phyloP scores from a whole-genome alignment of 2,113 vertebrate genomes.

The Paraplagusia blochii region DNA sequence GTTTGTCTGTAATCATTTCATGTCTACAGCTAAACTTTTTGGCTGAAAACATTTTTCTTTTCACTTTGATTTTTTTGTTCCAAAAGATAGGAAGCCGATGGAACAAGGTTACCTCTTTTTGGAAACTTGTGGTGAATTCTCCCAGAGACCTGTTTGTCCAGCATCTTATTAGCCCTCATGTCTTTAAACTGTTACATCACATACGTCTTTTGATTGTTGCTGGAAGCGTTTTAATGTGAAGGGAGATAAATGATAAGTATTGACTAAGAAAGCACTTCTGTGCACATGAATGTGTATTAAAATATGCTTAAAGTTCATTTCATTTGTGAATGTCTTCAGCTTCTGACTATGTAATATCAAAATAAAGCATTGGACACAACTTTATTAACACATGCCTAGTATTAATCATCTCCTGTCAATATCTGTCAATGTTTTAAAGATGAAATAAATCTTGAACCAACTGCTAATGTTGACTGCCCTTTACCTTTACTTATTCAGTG shows the following conservation, averaged over 20 bases:
- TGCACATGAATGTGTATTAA: not conserved
- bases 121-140: too few species aligned
- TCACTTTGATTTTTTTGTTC: too few species aligned
- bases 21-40: too few species aligned
- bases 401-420: not conserved
- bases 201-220: not conserved
- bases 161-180: too few species aligned
- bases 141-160: too few species aligned
- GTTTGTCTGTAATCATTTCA: not conserved
- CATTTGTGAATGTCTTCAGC: not conserved
- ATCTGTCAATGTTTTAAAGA: not conserved
- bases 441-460: slow-evolving; percentile 27
- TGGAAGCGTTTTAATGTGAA: not conserved
- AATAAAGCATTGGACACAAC: not conserved
- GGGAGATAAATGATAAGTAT: not conserved
- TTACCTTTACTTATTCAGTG: not conserved
- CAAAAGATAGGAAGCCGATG: not conserved
- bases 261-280: not conserved
- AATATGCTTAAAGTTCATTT: not conserved
- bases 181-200: not conserved
- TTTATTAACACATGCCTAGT: not conserved
- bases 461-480: not conserved
- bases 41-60: too few species aligned
- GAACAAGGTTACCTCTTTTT: too few species aligned
- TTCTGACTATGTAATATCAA: too few species aligned